phyloP scores from a whole-genome alignment of 2,113 vertebrate species.

The Tinamus guttatus region DNA sequence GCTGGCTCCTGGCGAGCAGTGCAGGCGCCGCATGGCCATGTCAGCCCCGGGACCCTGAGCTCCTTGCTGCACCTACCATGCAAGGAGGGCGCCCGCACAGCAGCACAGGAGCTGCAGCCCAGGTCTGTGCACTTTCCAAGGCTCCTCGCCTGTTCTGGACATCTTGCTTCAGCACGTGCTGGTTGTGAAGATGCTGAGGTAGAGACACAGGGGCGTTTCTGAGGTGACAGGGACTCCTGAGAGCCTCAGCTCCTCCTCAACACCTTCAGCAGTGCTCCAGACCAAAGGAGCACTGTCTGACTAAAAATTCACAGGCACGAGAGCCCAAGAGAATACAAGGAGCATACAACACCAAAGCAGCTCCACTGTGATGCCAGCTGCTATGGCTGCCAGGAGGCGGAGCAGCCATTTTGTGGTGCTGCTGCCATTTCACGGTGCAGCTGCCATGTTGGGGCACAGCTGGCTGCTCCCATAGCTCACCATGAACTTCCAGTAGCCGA shows the following conservation, averaged over 20 bases:
- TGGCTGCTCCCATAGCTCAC: no score
- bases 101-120: background rate
- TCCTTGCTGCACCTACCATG: background rate
- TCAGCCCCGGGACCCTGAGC: background rate
- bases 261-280: background rate
- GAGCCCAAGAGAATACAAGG: accelerated
- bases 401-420: background rate
- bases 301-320: background rate
- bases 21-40: no score
- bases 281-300: no score
- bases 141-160: background rate
- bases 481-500: no score
- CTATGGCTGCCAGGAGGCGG: accelerated
- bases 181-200: accelerated
- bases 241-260: background rate
- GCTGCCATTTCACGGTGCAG: no score
- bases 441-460: no score
- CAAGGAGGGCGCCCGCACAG: no score
- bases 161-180: accelerated
- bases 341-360: accelerated
- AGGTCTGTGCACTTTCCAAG: background rate
- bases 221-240: accelerated
- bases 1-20: background rate
- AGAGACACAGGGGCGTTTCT: accelerated
- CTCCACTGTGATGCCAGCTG: accelerated